phyloP scores from a whole-genome alignment of 53 echinoderm and acorn worm species.

The Astropecten irregularis region DNA sequence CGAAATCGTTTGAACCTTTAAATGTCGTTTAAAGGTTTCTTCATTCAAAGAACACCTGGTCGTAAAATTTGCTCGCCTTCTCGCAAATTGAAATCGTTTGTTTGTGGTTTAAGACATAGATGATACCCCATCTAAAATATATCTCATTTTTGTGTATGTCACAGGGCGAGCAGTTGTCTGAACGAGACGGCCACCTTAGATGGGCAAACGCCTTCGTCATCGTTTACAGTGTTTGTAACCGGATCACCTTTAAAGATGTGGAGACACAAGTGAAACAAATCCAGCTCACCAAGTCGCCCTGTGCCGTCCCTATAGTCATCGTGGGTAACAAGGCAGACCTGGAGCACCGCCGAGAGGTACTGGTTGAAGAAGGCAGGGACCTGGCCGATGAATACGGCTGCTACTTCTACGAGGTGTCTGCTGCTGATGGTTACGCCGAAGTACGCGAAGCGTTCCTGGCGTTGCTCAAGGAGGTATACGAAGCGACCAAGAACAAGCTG shows the following conservation, averaged over 20 bases:
- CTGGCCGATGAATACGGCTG: slow-evolving; percentile 96
- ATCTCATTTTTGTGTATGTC: too few species aligned
- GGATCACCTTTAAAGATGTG: slow-evolving; percentile 70
- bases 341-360: slow-evolving; percentile 80
- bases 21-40: too few species aligned
- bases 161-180: slow-evolving; percentile 71
- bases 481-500: slow-evolving; percentile 67
- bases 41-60: too few species aligned
- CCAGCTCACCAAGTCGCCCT: slow-evolving; percentile 79
- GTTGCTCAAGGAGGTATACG: slow-evolving; percentile 79
- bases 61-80: too few species aligned
- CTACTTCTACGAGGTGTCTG: slow-evolving; percentile 94
- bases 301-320: slow-evolving; percentile 86
- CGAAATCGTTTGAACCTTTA: too few species aligned
- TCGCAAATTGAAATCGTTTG: too few species aligned
- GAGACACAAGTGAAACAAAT: slow-evolving; percentile 78
- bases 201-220: slow-evolving; percentile 94
- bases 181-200: slow-evolving; percentile 77
- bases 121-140: too few species aligned
- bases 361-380: slow-evolving; percentile 77
- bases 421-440: slow-evolving; percentile 80
- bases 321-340: slow-evolving; percentile 88
- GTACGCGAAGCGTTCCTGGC: slow-evolving; percentile 81
- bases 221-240: slow-evolving; percentile 89
- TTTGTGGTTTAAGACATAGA: too few species aligned